These are phyloP conservation scores for Camelus dromedarius DNA, from an alignment of 2,113 vertebrate species.

Conservation along the genomic window DNA sequence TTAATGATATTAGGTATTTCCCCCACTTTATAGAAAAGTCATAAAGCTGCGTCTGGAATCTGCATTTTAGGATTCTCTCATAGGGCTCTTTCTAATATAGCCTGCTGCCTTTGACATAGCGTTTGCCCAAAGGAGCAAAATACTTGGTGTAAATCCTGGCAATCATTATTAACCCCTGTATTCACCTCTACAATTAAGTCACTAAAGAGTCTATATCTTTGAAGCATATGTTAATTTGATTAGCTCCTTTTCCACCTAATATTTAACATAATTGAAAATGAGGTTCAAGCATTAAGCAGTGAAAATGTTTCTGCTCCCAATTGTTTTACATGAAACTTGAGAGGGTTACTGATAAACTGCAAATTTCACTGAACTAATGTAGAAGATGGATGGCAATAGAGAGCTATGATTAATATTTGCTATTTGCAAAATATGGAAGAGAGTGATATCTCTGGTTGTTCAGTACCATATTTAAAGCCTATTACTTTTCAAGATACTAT, in stretches of 20 bases:
- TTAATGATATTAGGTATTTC: background rate
- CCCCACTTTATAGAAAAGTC: background rate
- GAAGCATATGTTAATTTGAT: constrained; percentile 59
- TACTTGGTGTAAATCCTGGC: background rate
- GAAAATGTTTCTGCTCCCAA: background rate
- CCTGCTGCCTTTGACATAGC: background rate
- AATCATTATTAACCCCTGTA: constrained; percentile 41
- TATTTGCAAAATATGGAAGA: constrained; percentile 54
- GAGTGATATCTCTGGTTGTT: constrained; percentile 43
- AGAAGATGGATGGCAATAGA: constrained; percentile 41
- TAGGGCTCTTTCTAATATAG: background rate
- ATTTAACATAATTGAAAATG: constrained; percentile 64
- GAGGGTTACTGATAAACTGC: constrained; percentile 48
- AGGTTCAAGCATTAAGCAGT: constrained; percentile 19
- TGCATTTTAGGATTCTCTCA: background rate
- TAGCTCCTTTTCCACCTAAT: constrained; percentile 60
- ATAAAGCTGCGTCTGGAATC: background rate
- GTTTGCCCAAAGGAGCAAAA: constrained; percentile 29
- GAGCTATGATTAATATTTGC: constrained; percentile 53
- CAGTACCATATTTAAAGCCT: constrained; percentile 62
- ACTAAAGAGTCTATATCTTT: constrained; percentile 18
- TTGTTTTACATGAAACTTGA: constrained; percentile 47
- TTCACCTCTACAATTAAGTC: constrained; percentile 56
- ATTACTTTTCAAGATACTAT: constrained; percentile 65
- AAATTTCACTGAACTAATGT: constrained; percentile 30